These are phyloP conservation scores for Tenthredo distinguenda DNA, from an alignment of 2,888 invertebrate genomes.

Conservation along the genomic window DNA sequence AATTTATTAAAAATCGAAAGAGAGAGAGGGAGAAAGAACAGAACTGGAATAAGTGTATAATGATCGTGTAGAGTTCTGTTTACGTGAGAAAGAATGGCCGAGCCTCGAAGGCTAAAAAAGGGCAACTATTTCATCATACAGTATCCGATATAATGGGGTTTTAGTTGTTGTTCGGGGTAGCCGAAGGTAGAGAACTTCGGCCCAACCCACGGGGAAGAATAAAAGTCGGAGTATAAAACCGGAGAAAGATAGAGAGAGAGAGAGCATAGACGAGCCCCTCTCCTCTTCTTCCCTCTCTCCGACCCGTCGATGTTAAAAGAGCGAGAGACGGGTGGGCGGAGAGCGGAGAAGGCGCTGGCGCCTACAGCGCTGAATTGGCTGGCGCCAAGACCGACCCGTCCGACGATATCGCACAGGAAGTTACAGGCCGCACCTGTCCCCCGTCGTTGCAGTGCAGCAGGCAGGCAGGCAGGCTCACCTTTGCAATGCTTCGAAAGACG, in stretches of 20 bases:
- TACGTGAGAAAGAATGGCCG: background rate
- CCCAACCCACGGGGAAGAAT: conserved; percentile 1
- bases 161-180: conserved; percentile 10
- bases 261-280: conserved; percentile 54
- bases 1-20: background rate
- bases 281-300: background rate
- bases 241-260: conserved; percentile 53
- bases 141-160: conserved; percentile 22
- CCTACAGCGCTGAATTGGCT: conserved; percentile 59
- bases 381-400: conserved; percentile 68
- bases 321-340: conserved; percentile 4
- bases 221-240: conserved; percentile 53
- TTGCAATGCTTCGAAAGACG: background rate
- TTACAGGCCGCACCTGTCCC: conserved; percentile 70
- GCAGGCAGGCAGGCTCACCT: conserved; percentile 1
- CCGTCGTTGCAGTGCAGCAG: background rate
- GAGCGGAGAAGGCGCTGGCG: conserved; percentile 49
- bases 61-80: background rate
- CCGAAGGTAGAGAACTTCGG: conserved; percentile 4
- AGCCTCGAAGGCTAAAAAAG: background rate
- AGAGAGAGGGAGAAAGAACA: background rate
- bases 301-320: conserved; percentile 31
- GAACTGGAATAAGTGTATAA: background rate
- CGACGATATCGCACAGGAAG: conserved; percentile 70
- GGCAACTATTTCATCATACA: background rate